A percentile compares a stretch with the other conserved stretches of the same genome.
These are phyloP conservation scores for Scomber colias DNA, from an alignment of 2,113 vertebrate species.

Conservation along the genomic window DNA sequence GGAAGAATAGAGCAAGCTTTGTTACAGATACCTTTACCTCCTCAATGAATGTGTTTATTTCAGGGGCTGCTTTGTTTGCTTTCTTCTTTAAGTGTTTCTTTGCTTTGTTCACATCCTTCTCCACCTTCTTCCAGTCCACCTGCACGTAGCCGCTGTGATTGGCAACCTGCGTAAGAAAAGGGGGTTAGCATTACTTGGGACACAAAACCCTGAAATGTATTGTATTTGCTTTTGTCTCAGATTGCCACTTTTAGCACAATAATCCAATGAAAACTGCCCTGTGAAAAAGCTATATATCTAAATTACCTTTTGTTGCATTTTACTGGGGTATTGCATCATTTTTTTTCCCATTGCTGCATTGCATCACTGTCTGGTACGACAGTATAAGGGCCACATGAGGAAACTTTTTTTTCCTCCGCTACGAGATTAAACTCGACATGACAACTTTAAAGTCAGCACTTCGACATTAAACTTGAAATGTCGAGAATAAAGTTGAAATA, in stretches of 20 bases:
- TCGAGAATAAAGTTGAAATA: too few species aligned
- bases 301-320: neutral
- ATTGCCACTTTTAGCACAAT: neutral
- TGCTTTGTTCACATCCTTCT: conserved; percentile 98
- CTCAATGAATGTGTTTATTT: conserved; percentile 96
- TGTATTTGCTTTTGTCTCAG: neutral
- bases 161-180: conserved; percentile 87
- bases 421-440: too few species aligned
- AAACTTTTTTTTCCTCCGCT: too few species aligned
- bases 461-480: too few species aligned
- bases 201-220: too few species aligned
- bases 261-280: too few species aligned
- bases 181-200: too few species aligned
- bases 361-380: neutral
- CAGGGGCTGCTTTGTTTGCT: conserved; percentile 95
- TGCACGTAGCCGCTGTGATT: conserved; percentile 98
- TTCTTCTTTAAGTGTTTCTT: conserved; percentile 97
- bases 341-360: neutral
- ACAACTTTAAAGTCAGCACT: too few species aligned
- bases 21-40: conserved; percentile 89
- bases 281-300: neutral
- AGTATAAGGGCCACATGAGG: neutral
- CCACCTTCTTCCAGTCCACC: conserved; percentile 98
- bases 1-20: conserved; percentile 43
- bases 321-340: neutral